These are phyloP conservation scores for Epinephelus coioides DNA, from an alignment of 2,797 vertebrate species.

Conservation along the genomic window DNA sequence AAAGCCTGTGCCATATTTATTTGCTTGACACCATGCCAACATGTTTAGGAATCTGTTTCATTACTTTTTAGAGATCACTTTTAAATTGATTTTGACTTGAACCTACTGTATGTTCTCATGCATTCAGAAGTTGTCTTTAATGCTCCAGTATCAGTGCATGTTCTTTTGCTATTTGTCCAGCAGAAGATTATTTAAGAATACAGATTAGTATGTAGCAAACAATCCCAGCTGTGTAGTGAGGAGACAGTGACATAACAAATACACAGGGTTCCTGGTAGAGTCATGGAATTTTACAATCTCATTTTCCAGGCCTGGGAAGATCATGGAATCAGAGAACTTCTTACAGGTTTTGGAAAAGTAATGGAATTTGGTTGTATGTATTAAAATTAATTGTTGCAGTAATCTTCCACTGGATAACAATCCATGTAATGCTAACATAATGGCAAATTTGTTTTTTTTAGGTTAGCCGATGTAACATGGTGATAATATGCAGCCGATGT, in stretches of 20 bases:
- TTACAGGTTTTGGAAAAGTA: too few relatives aligned
- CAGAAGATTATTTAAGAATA: neutral
- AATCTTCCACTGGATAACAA: too few relatives aligned
- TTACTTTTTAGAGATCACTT: neutral
- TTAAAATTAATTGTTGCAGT: too few relatives aligned
- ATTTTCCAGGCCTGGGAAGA: too few relatives aligned
- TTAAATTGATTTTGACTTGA: neutral
- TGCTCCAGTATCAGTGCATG: neutral
- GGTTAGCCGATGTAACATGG: too few relatives aligned
- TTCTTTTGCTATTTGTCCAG: neutral
- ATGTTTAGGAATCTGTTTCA: slow-evolving; percentile 13
- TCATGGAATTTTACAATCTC: too few relatives aligned
- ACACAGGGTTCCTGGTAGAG: too few relatives aligned
- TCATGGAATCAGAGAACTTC: too few relatives aligned
- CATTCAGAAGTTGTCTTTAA: neutral
- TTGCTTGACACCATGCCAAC: slow-evolving; percentile 18
- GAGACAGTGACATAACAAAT: neutral
- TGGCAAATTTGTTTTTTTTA: too few relatives aligned
- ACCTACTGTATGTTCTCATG: neutral
- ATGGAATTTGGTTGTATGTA: too few relatives aligned
- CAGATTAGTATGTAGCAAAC: neutral
- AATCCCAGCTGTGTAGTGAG: neutral
- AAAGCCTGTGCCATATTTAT: slow-evolving; percentile 10
- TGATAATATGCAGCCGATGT: too few relatives aligned
- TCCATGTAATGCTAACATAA: too few relatives aligned